Conservation (phyloP, 1,140 invertebrate species). For the Papilio xuthus region DNA sequence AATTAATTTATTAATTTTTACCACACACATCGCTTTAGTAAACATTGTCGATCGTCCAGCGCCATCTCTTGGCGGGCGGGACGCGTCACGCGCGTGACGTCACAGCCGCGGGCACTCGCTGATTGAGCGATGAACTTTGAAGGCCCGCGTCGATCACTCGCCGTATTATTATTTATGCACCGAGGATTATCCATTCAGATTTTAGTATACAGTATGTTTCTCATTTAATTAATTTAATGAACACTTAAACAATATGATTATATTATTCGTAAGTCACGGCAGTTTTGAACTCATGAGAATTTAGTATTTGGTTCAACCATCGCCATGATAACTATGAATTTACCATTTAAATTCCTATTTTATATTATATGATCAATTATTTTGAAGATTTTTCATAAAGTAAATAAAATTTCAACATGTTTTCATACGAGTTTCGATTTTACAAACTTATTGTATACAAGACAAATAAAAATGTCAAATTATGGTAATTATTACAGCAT, state of each 20-base stretch:
- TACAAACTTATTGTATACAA: too few species aligned
- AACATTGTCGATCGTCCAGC: slow-evolving; percentile 55
- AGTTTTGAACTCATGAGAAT: too few species aligned
- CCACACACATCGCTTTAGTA: slow-evolving; percentile 47
- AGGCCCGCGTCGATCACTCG: slow-evolving; percentile 67
- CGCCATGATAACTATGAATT: too few species aligned
- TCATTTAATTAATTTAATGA: neutral
- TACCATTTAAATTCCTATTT: too few species aligned
- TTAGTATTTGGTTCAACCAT: neutral
- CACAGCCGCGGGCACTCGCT: slow-evolving; percentile 55
- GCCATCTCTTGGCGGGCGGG: slow-evolving; percentile 72
- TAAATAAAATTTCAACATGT: too few species aligned
- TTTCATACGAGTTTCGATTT: too few species aligned
- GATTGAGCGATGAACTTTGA: slow-evolving; percentile 76
- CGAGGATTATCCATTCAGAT: slow-evolving; percentile 73
- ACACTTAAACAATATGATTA: too few species aligned
- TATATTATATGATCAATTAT: too few species aligned
- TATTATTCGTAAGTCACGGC: neutral
- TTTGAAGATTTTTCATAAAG: neutral
- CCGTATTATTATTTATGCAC: slow-evolving; percentile 64
- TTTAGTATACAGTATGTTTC: slow-evolving; percentile 60
- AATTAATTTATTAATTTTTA: neutral
- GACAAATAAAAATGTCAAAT: too few species aligned
- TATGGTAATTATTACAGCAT: neutral
- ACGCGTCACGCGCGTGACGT: slow-evolving; percentile 72